A percentile compares a stretch with the other conserved stretches of the same genome.
These are phyloP conservation scores for Channa striata DNA, from an alignment of 2,797 vertebrate genomes.

Conservation along the genomic window DNA sequence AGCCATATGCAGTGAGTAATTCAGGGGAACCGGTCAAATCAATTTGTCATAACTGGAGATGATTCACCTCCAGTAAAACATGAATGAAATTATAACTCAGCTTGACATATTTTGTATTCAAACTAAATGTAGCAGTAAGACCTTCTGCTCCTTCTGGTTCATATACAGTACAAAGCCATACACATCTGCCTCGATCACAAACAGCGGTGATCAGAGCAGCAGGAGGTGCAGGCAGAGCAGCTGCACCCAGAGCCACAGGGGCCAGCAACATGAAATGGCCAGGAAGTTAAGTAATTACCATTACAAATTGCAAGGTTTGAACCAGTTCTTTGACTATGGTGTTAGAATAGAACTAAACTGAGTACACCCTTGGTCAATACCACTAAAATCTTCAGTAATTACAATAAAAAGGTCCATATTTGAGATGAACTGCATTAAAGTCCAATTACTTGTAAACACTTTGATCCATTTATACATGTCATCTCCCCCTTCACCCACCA, in stretches of 20 bases:
- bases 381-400: no score
- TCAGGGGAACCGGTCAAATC: neutral
- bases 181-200: constrained; percentile 25
- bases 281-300: constrained; percentile 48
- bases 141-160: constrained; percentile 6
- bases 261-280: constrained; percentile 40
- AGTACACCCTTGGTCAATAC: no score
- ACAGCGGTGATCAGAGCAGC: constrained; percentile 36
- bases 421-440: no score
- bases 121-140: neutral
- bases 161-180: constrained; percentile 18
- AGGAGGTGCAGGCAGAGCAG: constrained; percentile 45
- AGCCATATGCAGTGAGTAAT: neutral
- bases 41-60: neutral
- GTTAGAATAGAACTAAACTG: no score
- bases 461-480: no score
- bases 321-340: constrained; percentile 12
- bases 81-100: neutral
- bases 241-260: constrained; percentile 48
- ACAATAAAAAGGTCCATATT: no score
- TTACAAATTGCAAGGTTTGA: constrained; percentile 23
- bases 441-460: no score
- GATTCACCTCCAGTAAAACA: constrained; percentile 3
- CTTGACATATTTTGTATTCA: neutral
- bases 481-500: no score